phyloP scores from a whole-genome alignment of 1,140 invertebrate species.

The Octopus bimaculoides region DNA sequence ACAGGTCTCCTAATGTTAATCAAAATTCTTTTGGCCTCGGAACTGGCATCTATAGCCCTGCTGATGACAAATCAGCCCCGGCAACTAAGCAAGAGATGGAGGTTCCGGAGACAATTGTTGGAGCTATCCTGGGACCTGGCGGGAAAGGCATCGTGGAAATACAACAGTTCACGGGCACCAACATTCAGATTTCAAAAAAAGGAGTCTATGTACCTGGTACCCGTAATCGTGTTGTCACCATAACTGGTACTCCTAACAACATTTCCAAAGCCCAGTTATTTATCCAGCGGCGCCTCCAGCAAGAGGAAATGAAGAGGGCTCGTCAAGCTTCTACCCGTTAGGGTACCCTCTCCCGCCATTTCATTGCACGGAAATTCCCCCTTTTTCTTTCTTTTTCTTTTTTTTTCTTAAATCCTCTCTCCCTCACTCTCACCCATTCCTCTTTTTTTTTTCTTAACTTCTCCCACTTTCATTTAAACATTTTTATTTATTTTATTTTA shows the following conservation, averaged over 20 bases:
- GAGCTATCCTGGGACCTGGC: slow-evolving; percentile 93
- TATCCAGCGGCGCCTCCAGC: slow-evolving; percentile 91
- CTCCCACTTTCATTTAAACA: too few species aligned
- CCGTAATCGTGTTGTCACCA: slow-evolving; percentile 94
- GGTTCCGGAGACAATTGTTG: slow-evolving; percentile 89
- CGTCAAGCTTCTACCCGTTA: slow-evolving; percentile 50
- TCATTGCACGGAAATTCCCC: slow-evolving; percentile 6
- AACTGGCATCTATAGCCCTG: slow-evolving; percentile 60
- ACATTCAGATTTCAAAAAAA: slow-evolving; percentile 98
- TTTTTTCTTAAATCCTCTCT: too few species aligned
- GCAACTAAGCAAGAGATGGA: slow-evolving; percentile 81
- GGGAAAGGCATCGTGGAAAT: slow-evolving; percentile 94
- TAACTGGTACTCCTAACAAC: slow-evolving; percentile 81
- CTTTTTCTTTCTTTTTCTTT: background rate
- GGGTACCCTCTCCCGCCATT: slow-evolving; percentile 15
- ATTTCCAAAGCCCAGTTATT: slow-evolving; percentile 88
- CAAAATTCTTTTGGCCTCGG: slow-evolving; percentile 78
- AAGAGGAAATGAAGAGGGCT: slow-evolving; percentile 91
- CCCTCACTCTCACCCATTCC: too few species aligned
- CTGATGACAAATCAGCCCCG: slow-evolving; percentile 59
- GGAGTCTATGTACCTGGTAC: slow-evolving; percentile 94
- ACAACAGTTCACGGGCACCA: slow-evolving; percentile 92
- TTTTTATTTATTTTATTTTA: too few species aligned
- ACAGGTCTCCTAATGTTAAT: slow-evolving; percentile 61
- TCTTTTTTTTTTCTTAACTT: too few species aligned